Percentiles rank a stretch among this genome's conserved stretches.
phyloP scores from a whole-genome alignment of 2,797 vertebrate species.

The Aplochiton taeniatus region DNA sequence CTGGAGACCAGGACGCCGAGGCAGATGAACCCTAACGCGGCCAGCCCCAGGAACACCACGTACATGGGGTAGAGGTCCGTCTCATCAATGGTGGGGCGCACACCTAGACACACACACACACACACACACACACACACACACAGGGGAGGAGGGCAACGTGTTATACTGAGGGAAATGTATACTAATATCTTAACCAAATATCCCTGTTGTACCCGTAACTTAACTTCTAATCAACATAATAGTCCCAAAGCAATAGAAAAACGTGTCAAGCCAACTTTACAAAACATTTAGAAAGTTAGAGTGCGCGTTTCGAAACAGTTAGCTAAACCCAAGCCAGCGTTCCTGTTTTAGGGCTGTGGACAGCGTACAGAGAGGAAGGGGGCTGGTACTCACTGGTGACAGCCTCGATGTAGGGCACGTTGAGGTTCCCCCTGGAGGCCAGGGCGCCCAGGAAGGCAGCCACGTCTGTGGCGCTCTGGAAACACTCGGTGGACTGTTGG shows the following conservation, averaged over 20 bases:
- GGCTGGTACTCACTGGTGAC: conserved; percentile 94
- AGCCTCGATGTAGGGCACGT: conserved; percentile 96
- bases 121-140: neutral
- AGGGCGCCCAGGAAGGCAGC: conserved; percentile 94
- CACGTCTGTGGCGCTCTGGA: conserved; percentile 93
- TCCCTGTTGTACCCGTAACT: too few species aligned
- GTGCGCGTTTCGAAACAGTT: too few species aligned
- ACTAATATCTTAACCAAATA: too few species aligned
- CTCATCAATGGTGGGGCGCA: conserved; percentile 68
- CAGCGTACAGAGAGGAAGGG: neutral
- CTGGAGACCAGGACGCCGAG: conserved; percentile 92
- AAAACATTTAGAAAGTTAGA: too few species aligned
- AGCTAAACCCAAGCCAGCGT: too few species aligned
- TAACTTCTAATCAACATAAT: too few species aligned
- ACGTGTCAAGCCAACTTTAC: too few species aligned
- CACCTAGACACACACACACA: conserved; percentile 70
- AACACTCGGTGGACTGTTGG: conserved; percentile 91
- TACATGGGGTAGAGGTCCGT: conserved; percentile 87
- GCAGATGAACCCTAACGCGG: conserved; percentile 80
- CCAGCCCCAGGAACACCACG: conserved; percentile 78
- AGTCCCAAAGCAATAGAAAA: too few species aligned
- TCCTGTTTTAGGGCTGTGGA: neutral
- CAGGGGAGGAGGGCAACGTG: conserved; percentile 27
- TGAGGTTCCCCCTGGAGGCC: conserved; percentile 90
- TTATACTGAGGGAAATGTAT: too few species aligned